Base-by-base conservation (phyloP, 1,140 invertebrate species). In the Drosophila quadrilineata region DNA sequence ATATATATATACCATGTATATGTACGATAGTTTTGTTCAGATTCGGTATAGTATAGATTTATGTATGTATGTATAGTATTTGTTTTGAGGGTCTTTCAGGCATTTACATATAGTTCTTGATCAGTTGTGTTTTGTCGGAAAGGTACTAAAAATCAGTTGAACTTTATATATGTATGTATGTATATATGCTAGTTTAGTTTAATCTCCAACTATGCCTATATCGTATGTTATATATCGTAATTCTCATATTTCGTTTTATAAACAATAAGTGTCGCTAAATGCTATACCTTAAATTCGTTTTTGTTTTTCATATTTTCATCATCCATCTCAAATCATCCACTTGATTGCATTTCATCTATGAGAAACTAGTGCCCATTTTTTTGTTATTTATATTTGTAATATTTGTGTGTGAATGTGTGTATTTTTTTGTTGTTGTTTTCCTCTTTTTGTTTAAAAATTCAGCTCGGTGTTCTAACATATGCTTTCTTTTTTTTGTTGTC, bases 111-210 rank as follows among this genome's bases (percentile, higher is more conserved):
- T 46, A 36, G 40, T 56, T 63, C 38, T 65, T 17, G 21, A 3
- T 24, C 52, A n/a, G 31, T 26, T 24, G 56, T 53, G 48, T 63
- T 24, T 49, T 28, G 16, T 69, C 60, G 74, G 84, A 79, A 85
- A 79, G 80, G 74, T 84, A 84, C 79, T 84, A 84, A 73, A 84
- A 84, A 85, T 84, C 79, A 84, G 79, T 79, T 84, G 65, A 84
- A 85, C 66, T 71, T 71, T 74, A 70, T 64, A n/a, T n/a, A n/a
- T n/a, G n/a, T n/a, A n/a, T n/a, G n/a, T n/a, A n/a, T n/a, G n/a
- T n/a, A n/a, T 73, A 70, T 74, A 85, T 43, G 52, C 80, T 79
- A 85, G 40, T 59, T 63, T n/a, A n/a, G 57, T 60, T 76, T 57
- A 12, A 56, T 57, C 19, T 48, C 26, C 19, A 14, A n/a, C n/a